Conservation (phyloP, 2,113 vertebrate species). For the Plestiodon gilberti region DNA sequence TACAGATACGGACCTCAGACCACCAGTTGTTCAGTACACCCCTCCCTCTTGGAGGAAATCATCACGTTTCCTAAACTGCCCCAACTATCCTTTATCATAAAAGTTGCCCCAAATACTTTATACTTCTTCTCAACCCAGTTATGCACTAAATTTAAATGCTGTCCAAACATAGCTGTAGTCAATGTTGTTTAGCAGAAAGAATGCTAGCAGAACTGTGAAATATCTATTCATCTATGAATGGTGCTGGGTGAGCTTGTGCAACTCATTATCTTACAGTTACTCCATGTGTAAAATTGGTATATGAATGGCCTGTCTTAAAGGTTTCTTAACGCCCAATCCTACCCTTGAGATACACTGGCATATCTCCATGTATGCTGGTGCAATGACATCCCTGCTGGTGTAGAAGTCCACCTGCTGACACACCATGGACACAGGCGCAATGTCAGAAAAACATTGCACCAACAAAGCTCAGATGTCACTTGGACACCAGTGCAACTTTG, state of each 20-base stretch:
- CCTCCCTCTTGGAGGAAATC: background rate
- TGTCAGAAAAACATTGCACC: too few species aligned
- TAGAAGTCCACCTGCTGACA: too few species aligned
- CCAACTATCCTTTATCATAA: background rate
- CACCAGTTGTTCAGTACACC: background rate
- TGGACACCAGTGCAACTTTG: too few species aligned
- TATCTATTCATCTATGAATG: background rate
- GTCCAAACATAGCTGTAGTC: background rate
- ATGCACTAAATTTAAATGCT: background rate
- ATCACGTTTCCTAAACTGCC: background rate
- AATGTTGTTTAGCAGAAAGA: background rate
- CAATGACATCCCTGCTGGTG: too few species aligned
- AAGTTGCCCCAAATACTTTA: background rate
- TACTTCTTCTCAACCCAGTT: background rate
- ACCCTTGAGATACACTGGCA: too few species aligned
- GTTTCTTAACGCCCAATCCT: too few species aligned
- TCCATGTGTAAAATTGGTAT: background rate
- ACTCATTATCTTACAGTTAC: background rate
- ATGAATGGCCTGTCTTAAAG: background rate
- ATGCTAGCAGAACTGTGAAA: background rate
- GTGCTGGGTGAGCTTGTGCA: background rate
- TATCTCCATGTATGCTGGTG: too few species aligned
- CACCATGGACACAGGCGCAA: too few species aligned
- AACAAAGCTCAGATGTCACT: too few species aligned
- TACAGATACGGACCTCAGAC: background rate